phyloP scores from a whole-genome alignment of 35 echinoderm and acorn worm species.

The Anneissia japonica region DNA sequence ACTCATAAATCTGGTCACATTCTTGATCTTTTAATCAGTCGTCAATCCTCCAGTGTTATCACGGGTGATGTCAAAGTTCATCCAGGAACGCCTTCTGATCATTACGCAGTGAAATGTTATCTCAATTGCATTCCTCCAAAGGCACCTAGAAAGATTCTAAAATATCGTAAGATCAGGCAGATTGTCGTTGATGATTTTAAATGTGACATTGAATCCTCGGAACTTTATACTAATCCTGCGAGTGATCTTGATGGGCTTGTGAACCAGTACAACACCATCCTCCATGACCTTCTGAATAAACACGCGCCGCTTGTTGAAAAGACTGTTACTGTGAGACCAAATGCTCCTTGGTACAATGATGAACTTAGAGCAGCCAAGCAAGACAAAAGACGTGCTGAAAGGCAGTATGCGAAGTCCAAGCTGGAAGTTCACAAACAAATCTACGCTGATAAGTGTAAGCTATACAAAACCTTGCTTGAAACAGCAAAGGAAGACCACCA shows the following conservation, averaged over 20 bases:
- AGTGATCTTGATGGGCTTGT: slow-evolving; percentile 20
- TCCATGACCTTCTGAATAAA: slow-evolving; percentile 10
- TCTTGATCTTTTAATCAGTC: not conserved
- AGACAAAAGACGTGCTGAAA: slow-evolving; percentile 11
- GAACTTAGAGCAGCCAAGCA: slow-evolving; percentile 13
- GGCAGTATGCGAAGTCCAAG: not conserved
- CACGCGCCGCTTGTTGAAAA: slow-evolving; percentile 3
- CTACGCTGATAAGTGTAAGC: slow-evolving; percentile 2
- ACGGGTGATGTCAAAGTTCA: not conserved
- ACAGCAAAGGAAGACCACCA: slow-evolving; percentile 1
- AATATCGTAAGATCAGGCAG: not conserved
- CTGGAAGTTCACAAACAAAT: slow-evolving; percentile 11
- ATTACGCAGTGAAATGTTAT: slow-evolving; percentile 2
- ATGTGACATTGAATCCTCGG: not conserved
- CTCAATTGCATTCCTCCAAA: not conserved
- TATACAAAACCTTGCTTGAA: slow-evolving; percentile 18
- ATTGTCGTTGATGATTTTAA: slow-evolving; percentile 5
- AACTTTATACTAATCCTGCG: not conserved
- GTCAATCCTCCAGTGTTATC: not conserved
- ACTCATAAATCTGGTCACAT: not conserved
- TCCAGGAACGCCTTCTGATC: slow-evolving; percentile 1
- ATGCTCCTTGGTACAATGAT: slow-evolving; percentile 14
- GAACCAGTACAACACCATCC: slow-evolving; percentile 38
- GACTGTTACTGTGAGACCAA: slow-evolving; percentile 17
- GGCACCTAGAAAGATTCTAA: not conserved